Evolutionary conservation across 1,140 invertebrate genomes (phyloP).

Genomic region (Mamestra configurata): DNA sequence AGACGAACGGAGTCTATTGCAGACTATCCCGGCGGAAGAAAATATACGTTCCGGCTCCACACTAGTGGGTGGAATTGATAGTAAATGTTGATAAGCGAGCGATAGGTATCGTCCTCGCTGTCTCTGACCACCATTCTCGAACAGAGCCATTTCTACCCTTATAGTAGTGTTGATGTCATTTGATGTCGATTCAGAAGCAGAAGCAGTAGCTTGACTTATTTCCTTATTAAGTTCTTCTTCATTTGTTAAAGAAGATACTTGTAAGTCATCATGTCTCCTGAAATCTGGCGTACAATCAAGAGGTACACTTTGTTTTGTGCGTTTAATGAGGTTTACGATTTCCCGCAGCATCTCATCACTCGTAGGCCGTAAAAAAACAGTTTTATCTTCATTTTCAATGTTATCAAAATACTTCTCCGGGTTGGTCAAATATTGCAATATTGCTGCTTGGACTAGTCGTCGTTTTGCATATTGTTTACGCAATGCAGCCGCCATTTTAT

Average conservation of each 20-base stretch:
- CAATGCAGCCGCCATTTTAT: too few species aligned
- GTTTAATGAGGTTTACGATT: not conserved
- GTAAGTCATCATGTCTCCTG: not conserved
- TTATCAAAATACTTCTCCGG: too few species aligned
- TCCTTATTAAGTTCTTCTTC: not conserved
- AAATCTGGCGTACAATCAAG: not conserved
- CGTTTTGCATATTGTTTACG: too few species aligned
- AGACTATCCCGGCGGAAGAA: too few species aligned
- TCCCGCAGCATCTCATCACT: not conserved
- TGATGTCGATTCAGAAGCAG: not conserved
- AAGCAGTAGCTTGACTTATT: not conserved
- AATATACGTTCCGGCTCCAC: too few species aligned
- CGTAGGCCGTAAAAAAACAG: not conserved
- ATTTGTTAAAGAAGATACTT: constrained; percentile 1
- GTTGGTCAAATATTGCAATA: too few species aligned
- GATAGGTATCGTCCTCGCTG: not conserved
- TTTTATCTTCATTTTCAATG: too few species aligned
- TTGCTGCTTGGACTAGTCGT: too few species aligned
- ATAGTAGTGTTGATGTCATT: not conserved
- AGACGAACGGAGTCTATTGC: too few species aligned
- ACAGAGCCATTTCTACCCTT: not conserved
- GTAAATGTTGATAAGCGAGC: constrained; percentile 32
- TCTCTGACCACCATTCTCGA: not conserved
- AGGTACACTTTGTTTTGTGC: constrained; percentile 3
- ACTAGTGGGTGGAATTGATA: too few species aligned